Percentiles rank a stretch among this genome's conserved stretches.
phyloP scores from a whole-genome alignment of 2,888 invertebrate species.

The Girardia tigrina region DNA sequence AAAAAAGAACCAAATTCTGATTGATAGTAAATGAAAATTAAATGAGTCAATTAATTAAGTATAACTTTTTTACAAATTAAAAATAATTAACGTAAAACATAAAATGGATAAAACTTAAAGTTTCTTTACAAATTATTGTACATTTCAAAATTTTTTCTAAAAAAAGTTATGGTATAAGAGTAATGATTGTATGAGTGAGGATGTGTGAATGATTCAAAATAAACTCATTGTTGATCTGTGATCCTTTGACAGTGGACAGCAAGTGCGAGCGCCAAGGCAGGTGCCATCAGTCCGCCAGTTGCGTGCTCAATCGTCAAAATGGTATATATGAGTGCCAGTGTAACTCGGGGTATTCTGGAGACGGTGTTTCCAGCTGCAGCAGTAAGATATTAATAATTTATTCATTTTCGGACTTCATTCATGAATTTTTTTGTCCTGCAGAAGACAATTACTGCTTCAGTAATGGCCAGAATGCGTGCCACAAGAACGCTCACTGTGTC shows the following conservation, averaged over 20 bases:
- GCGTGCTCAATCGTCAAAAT: neutral
- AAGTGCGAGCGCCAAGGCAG: neutral
- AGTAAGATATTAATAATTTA: neutral
- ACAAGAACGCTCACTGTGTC: conserved; percentile 34
- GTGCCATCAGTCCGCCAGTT: neutral
- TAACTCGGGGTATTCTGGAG: conserved; percentile 28
- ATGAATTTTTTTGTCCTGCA: neutral
- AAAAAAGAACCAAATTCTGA: too few relatives aligned
- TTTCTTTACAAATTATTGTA: too few relatives aligned
- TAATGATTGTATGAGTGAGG: too few relatives aligned
- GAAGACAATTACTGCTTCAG: neutral
- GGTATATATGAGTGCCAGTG: conserved; percentile 23
- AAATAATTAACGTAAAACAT: too few relatives aligned
- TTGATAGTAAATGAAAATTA: too few relatives aligned
- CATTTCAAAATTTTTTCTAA: too few relatives aligned
- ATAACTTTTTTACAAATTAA: too few relatives aligned
- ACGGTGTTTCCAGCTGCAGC: conserved; percentile 18
- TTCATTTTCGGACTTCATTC: neutral
- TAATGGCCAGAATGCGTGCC: neutral
- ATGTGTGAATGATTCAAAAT: too few relatives aligned
- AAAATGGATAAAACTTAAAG: too few relatives aligned
- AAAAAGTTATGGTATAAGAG: too few relatives aligned
- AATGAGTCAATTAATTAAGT: too few relatives aligned
- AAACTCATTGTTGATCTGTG: too few relatives aligned
- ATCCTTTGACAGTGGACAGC: conserved; percentile 26